Base-by-base conservation (phyloP, 1,140 invertebrate species). In the Tribolium madens region DNA sequence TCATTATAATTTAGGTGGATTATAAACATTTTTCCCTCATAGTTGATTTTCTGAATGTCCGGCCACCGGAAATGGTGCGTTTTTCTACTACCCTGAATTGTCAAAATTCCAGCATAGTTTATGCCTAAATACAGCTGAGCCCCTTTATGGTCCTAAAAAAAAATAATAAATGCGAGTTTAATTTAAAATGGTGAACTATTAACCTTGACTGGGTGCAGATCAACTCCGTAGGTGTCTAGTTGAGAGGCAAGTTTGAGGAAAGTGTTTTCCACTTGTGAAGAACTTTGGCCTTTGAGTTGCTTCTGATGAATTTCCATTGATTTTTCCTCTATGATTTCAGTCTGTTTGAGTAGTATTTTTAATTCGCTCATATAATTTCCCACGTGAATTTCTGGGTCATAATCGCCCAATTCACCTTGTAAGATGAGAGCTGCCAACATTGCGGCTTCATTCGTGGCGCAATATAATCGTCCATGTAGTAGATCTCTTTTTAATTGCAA, bases 1-100 rank as follows among this genome's bases (percentile, higher is more conserved):
- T 91, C 90, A 17, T 90, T 91, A 81, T 91, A 91, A 82, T 90
- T 95, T 50, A 98, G 88, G 88, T 98, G 96, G 76, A 97, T 93
- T 81, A 98, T 98, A 85, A 98, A 98, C 95, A 98, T 98, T 88
- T 97, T 96, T n/a, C 96, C 96, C 85, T 98, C 97, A 84, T 96
- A 98, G 84, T 97, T 97, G 74, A 98, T 95, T 87, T 97, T 98
- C 83, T 97, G 94, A 18, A 98, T 95, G 87, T 98, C 96, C 68
- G 90, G 91, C 97, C 97, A 99, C 81, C 95, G 94, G 88, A 98
- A 98, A 85, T 97, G 95, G 84, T 98, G 94, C 2, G 95, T 95
- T 86, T 97, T 94, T 82, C 95, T 90, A 79, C 94, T 96, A 14
- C 95, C 95, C 88, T 98, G 94, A 87, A 98, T 98, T 13, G 96